phyloP scores from a whole-genome alignment of 2,797 vertebrate genomes.

The Leptodactylus fallax region DNA sequence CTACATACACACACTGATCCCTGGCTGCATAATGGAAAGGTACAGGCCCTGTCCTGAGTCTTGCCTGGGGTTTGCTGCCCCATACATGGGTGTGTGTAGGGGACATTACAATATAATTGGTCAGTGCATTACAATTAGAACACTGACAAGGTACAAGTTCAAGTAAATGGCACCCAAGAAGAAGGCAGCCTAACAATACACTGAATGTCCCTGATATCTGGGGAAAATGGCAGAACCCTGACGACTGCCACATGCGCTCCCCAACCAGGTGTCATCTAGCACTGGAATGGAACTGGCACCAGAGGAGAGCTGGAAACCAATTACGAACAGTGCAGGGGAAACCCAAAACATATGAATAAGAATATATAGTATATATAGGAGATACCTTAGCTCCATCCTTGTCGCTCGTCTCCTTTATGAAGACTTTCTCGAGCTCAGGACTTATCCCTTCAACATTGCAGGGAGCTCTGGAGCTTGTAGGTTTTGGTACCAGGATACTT shows the following conservation, averaged over 20 bases:
- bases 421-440: constrained; percentile 94
- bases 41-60: too few relatives aligned
- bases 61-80: too few relatives aligned
- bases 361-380: not conserved
- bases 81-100: too few relatives aligned
- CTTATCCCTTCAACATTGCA: constrained; percentile 95
- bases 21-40: too few relatives aligned
- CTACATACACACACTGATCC: too few relatives aligned
- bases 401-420: constrained; percentile 89
- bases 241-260: constrained; percentile 38
- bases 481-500: constrained; percentile 84
- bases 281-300: constrained; percentile 51
- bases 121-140: too few relatives aligned
- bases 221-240: constrained; percentile 14
- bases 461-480: constrained; percentile 85
- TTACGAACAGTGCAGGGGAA: constrained; percentile 37
- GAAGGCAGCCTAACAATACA: not conserved
- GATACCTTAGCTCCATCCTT: constrained; percentile 83
- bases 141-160: too few relatives aligned
- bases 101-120: too few relatives aligned
- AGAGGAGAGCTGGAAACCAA: constrained; percentile 27
- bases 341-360: not conserved
- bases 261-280: constrained; percentile 43
- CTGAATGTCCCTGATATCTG: not conserved
- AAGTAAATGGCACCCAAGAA: too few relatives aligned